Evolutionary conservation across 2,888 invertebrate species (phyloP), one percentile per base, ranked within the genome.

Genomic region (Galerucella nymphaeae): DNA sequence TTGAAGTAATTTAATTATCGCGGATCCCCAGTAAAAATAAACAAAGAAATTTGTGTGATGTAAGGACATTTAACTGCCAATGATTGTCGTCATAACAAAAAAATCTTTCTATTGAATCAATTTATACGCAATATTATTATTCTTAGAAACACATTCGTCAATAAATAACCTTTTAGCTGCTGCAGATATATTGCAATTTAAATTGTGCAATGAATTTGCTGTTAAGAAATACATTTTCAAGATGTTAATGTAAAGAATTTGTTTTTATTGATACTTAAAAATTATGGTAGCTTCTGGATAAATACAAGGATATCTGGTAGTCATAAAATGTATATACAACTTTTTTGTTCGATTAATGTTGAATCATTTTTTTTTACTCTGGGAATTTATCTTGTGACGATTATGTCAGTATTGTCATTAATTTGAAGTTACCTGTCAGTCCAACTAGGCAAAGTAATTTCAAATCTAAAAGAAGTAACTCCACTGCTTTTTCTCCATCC

Each of bases 61-160:
- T 13, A 57, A 57, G 48, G 48, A 48, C n/a, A 48, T 48, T n/a
- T 48, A 48, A 48, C 48, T 48, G 53, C 18, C 53, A 53, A 53
- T 53, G 10, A 53, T 53, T 53, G 8, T 16, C 9, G 53, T 53
- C 53, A 18, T 16, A 53, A 53, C 18, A 53, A 53, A 53, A 50
- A 53, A 48, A 48, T 48, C 6, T 48, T 53, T 53, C 18, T 53
- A 53, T 65, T 38, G 53, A 41, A 55, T 65, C 53, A 38, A 55
- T 65, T 41, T 38, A 53, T 55, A 55, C 38, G 53, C 55, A 48
- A 65, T 65, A 38, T 53, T 65, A 11, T 41, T 53, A n/a, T 65
- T 65, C 65, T n/a, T 38, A 55, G 65, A 65, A 65, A 41, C n/a
- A 53, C 45, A 64, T 64, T 50, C 50, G 23, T 55, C 41, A 65